These are phyloP conservation scores for Cataglyphis livida DNA, from an alignment of 2,888 invertebrate species.

Conservation along the genomic window DNA sequence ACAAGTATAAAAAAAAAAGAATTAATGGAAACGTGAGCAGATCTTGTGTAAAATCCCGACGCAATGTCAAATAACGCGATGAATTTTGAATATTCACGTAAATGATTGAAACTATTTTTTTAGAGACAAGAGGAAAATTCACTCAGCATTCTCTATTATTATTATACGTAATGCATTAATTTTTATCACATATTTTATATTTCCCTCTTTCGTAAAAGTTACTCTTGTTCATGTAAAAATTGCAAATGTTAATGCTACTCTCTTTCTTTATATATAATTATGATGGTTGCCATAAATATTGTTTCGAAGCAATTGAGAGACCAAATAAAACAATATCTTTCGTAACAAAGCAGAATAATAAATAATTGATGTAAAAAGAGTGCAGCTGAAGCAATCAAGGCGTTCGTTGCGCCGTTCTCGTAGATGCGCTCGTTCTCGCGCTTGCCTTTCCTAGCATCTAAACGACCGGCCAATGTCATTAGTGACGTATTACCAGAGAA, in stretches of 20 bases:
- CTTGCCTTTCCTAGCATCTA: slow-evolving; percentile 42
- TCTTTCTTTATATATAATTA: neutral
- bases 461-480: slow-evolving; percentile 72
- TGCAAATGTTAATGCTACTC: neutral
- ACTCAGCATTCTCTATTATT: neutral
- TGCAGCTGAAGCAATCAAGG: slow-evolving; percentile 8
- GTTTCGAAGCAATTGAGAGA: neutral
- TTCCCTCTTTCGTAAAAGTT: neutral
- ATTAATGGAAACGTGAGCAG: slow-evolving; percentile 25
- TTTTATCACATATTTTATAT: neutral
- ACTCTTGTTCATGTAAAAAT: neutral
- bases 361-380: slow-evolving; percentile 20
- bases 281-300: neutral
- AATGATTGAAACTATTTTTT: neutral
- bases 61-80: neutral
- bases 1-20: slow-evolving; percentile 64
- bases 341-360: slow-evolving; percentile 1
- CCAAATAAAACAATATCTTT: neutral
- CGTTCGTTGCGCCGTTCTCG: slow-evolving; percentile 17
- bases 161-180: neutral
- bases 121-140: neutral
- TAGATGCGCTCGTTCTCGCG: slow-evolving; percentile 38
- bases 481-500: slow-evolving; percentile 70
- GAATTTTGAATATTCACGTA: neutral
- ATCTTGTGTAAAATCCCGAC: neutral